A percentile compares a stretch with the other conserved stretches of the same genome.
Conservation (phyloP, 2,797 vertebrate genomes). For the Parauchenoglanis ngamensis region DNA sequence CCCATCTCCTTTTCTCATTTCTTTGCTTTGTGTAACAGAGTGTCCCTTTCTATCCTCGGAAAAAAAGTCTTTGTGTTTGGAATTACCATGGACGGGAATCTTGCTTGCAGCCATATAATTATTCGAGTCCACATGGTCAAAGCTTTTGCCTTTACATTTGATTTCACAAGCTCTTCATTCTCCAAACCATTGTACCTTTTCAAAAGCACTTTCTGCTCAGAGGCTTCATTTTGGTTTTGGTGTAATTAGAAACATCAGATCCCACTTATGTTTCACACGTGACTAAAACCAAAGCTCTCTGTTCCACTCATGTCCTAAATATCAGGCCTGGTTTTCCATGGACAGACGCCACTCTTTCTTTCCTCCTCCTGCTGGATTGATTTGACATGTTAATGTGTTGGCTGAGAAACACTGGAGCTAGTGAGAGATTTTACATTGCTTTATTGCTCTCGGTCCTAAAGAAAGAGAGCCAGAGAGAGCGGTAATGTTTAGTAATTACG, state of each 20-base stretch:
- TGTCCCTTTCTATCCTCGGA: constrained; percentile 54
- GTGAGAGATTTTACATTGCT: background rate
- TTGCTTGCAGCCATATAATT: constrained; percentile 65
- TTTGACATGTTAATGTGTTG: constrained; percentile 16
- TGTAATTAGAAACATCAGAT: constrained; percentile 55
- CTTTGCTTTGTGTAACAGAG: constrained; percentile 60
- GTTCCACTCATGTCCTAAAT: constrained; percentile 55
- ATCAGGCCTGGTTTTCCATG: constrained; percentile 51
- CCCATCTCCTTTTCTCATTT: constrained; percentile 63
- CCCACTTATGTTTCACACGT: constrained; percentile 61
- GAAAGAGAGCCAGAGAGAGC: background rate
- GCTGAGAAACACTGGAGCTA: constrained; percentile 1
- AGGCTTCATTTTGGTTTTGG: constrained; percentile 51
- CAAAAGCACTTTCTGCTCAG: constrained; percentile 22
- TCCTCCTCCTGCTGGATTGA: background rate
- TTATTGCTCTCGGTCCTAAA: background rate
- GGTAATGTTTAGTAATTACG: constrained; percentile 5
- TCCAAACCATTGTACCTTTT: constrained; percentile 29
- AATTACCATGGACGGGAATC: constrained; percentile 59
- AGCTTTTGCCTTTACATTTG: constrained; percentile 33
- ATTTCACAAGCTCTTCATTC: constrained; percentile 39
- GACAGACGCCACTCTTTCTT: constrained; percentile 1
- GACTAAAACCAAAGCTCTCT: constrained; percentile 32
- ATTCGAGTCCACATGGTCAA: constrained; percentile 60
- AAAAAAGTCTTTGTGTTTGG: constrained; percentile 68